Conservation (phyloP, 1,140 invertebrate species). For the Drosophila santomea region DNA sequence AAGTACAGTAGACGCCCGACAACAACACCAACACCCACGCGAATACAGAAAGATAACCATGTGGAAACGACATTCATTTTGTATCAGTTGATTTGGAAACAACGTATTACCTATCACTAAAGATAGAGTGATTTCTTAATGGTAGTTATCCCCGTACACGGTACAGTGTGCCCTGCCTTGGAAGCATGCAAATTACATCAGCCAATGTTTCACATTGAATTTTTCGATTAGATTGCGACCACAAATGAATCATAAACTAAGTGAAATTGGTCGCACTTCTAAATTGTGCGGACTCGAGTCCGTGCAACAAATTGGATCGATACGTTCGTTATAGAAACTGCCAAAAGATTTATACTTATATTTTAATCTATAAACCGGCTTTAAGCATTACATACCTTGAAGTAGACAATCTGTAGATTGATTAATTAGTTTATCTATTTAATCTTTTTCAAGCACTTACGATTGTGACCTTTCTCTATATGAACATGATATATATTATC, state of each 20-base stretch:
- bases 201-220: slow-evolving; percentile 15
- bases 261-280: neutral
- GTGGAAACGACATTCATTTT: slow-evolving; percentile 1
- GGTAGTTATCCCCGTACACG: slow-evolving; percentile 17
- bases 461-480: neutral
- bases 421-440: neutral
- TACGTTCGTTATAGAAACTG: neutral
- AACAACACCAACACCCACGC: neutral
- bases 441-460: neutral
- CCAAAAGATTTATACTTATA: neutral
- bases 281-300: slow-evolving; percentile 11
- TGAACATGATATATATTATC: neutral
- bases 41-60: slow-evolving; percentile 9
- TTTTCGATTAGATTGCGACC: slow-evolving; percentile 32
- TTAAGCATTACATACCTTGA: no score
- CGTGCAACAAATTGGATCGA: slow-evolving; percentile 1
- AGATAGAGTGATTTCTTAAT: neutral
- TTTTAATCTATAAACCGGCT: neutral
- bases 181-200: slow-evolving; percentile 44
- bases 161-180: slow-evolving; percentile 17
- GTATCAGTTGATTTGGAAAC: slow-evolving; percentile 13
- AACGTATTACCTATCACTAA: slow-evolving; percentile 3
- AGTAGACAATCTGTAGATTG: neutral
- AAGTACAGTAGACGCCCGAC: slow-evolving; percentile 35
- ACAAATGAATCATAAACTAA: slow-evolving; percentile 14